Percentiles rank a stretch among this genome's conserved stretches.
phyloP scores from a whole-genome alignment of 1,140 invertebrate species.

The Zaprionus inermis region DNA sequence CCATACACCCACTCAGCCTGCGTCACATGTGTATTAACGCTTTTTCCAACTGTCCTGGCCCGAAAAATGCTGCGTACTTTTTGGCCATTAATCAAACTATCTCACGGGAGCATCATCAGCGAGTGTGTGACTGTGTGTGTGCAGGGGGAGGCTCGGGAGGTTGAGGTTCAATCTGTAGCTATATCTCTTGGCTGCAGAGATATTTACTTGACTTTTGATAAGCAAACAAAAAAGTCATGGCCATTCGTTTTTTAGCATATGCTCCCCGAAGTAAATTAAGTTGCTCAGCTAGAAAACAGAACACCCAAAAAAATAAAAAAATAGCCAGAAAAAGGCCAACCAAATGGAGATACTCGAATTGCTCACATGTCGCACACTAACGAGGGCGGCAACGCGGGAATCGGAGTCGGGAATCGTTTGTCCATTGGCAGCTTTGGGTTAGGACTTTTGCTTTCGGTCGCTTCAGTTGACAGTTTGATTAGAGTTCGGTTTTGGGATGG shows the following conservation, averaged over 20 bases:
- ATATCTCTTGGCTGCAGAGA: conserved; percentile 73
- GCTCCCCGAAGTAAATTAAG: conserved; percentile 59
- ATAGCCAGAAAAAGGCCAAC: conserved; percentile 4
- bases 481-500: conserved; percentile 29
- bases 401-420: background rate
- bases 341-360: conserved; percentile 56
- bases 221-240: conserved; percentile 45
- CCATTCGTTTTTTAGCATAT: conserved; percentile 73
- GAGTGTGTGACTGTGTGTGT: conserved; percentile 26
- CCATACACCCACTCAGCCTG: background rate
- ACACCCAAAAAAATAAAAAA: conserved; percentile 7
- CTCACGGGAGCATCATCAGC: conserved; percentile 73
- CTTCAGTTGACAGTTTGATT: conserved; percentile 52
- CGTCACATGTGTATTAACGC: conserved; percentile 63
- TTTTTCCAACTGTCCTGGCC: conserved; percentile 47
- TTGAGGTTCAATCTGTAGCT: conserved; percentile 49
- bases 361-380: conserved; percentile 33
- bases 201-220: conserved; percentile 70
- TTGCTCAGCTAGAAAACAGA: conserved; percentile 14
- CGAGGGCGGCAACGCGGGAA: conserved; percentile 36
- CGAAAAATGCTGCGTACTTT: conserved; percentile 58
- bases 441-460: conserved; percentile 26
- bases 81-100: conserved; percentile 80
- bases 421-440: conserved; percentile 35
- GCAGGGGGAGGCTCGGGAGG: conserved; percentile 9